phyloP scores from a whole-genome alignment of 2,888 invertebrate species.

The Zhengitettix transpicula region DNA sequence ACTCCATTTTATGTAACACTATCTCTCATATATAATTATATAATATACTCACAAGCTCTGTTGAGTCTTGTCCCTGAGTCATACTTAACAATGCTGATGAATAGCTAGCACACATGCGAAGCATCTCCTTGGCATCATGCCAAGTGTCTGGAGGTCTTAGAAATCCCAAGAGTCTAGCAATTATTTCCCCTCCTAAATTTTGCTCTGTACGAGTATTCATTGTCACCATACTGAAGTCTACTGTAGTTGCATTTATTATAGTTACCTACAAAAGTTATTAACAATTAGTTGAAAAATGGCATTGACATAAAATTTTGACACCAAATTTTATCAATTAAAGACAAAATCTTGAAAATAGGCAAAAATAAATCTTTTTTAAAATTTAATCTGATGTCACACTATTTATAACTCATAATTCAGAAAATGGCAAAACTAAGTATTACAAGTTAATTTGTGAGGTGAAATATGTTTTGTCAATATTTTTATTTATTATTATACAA shows the following conservation, averaged over 20 bases:
- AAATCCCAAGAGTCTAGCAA: slow-evolving; percentile 64
- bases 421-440: not conserved
- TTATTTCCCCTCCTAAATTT: slow-evolving; percentile 51
- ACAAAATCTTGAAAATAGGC: no score
- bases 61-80: slow-evolving; percentile 23
- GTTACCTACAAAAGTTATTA: slow-evolving; percentile 29
- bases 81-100: slow-evolving; percentile 51
- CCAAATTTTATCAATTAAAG: no score
- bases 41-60: not conserved
- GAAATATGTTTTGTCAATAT: no score
- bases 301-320: no score
- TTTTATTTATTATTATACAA: not conserved
- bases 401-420: no score
- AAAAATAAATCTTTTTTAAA: no score
- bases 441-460: not conserved
- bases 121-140: slow-evolving; percentile 46
- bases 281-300: no score
- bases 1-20: no score
- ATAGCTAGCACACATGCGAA: slow-evolving; percentile 64
- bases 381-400: no score
- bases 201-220: slow-evolving; percentile 43
- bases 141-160: slow-evolving; percentile 58
- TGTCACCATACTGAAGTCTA: slow-evolving; percentile 18
- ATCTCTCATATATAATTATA: not conserved
- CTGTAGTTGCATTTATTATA: slow-evolving; percentile 72